These are phyloP conservation scores for Tipula unca DNA, from an alignment of 2,888 invertebrate genomes.

Conservation along the genomic window DNA sequence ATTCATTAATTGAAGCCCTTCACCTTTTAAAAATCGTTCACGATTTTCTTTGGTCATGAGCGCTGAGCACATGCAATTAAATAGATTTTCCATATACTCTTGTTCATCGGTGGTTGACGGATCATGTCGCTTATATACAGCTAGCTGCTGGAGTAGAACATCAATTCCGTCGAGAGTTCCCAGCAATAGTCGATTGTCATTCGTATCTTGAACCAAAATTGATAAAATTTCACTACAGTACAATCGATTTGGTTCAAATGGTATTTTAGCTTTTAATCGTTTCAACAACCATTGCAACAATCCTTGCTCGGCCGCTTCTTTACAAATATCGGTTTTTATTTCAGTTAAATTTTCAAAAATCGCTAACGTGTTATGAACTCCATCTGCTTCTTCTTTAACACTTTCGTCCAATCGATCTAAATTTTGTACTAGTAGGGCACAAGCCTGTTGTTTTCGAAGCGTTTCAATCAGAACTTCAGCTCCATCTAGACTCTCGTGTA, in stretches of 20 bases:
- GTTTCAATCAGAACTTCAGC: slow-evolving; percentile 81
- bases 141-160: slow-evolving; percentile 87
- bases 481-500: slow-evolving; percentile 90
- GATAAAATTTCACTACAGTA: slow-evolving; percentile 95
- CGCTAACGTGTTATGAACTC: slow-evolving; percentile 84
- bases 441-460: slow-evolving; percentile 80
- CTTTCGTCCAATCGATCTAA: slow-evolving; percentile 86
- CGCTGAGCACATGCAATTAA: slow-evolving; percentile 90
- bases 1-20: slow-evolving; percentile 98
- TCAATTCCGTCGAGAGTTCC: slow-evolving; percentile 97
- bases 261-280: slow-evolving; percentile 75
- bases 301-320: slow-evolving; percentile 83
- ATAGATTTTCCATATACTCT: slow-evolving; percentile 98
- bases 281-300: slow-evolving; percentile 87
- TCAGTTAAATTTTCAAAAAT: slow-evolving; percentile 95
- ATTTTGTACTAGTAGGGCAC: slow-evolving; percentile 86
- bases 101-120: slow-evolving; percentile 86
- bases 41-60: slow-evolving; percentile 82
- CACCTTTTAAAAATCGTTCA: slow-evolving; percentile 87
- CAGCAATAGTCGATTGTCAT: slow-evolving; percentile 67
- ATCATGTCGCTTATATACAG: slow-evolving; percentile 91
- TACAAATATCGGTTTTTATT: slow-evolving; percentile 72
- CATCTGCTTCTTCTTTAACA: slow-evolving; percentile 90
- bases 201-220: slow-evolving; percentile 85
- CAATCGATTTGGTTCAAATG: slow-evolving; percentile 91